A percentile compares a stretch with the other conserved stretches of the same genome.
These are phyloP conservation scores for Drosophila sproati DNA, from an alignment of 1,140 invertebrate genomes.

Conservation along the genomic window DNA sequence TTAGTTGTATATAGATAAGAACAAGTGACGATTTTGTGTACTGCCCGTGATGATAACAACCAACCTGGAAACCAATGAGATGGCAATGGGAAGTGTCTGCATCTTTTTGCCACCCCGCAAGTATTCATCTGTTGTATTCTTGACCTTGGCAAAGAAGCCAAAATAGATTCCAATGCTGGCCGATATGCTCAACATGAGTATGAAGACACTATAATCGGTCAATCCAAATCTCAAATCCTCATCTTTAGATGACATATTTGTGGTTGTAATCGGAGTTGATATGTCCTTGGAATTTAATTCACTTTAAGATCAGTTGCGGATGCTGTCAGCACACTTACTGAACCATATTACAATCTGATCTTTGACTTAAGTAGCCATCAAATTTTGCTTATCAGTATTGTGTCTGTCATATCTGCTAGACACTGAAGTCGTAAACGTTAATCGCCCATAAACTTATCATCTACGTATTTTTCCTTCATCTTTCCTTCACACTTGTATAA, in stretches of 20 bases:
- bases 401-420: slow-evolving; percentile 18
- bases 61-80: slow-evolving; percentile 88
- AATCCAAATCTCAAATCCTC: slow-evolving; percentile 82
- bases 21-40: slow-evolving; percentile 34
- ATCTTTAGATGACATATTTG: slow-evolving; percentile 18
- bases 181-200: slow-evolving; percentile 87
- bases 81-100: slow-evolving; percentile 88
- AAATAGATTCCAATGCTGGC: slow-evolving; percentile 89
- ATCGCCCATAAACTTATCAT: slow-evolving; percentile 5
- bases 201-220: slow-evolving; percentile 87
- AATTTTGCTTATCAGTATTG: slow-evolving; percentile 26
- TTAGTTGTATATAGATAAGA: neutral
- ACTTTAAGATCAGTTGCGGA: slow-evolving; percentile 21
- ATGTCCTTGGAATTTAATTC: slow-evolving; percentile 13
- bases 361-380: slow-evolving; percentile 26
- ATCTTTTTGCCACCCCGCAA: slow-evolving; percentile 87
- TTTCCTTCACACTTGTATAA: neutral
- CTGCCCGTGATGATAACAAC: slow-evolving; percentile 27
- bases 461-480: neutral
- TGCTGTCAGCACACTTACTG: slow-evolving; percentile 44
- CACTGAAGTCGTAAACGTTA: slow-evolving; percentile 13
- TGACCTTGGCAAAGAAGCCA: slow-evolving; percentile 85
- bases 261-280: slow-evolving; percentile 16
- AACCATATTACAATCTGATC: slow-evolving; percentile 5
- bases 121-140: slow-evolving; percentile 86